Base-by-base conservation (phyloP, 1,140 invertebrate genomes). In the Leptopilina boulardi region DNA sequence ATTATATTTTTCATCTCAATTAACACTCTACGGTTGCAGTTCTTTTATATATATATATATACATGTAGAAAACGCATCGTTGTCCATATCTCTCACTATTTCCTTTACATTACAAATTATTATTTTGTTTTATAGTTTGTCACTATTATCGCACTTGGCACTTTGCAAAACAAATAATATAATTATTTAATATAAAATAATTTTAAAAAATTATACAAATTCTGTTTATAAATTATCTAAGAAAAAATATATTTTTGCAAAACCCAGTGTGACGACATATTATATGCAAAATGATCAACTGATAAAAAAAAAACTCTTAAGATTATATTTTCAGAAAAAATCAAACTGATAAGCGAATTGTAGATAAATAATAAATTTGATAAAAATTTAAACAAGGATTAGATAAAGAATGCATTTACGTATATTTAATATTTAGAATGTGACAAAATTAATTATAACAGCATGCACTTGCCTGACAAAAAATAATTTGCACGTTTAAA, bases 11-110 rank as follows among this genome's bases (percentile, higher is more conserved):
- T n/a, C 15, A 66, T n/a, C 59, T 66, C 71, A 71, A 75, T 70
- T 83, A 87, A 87, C 82, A 80, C 82, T 79, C 77, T 81, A 73
- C 82, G 83, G 81, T 86, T 86, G 79, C 85, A 86, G 82, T 87
- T 18, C 18, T 51, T 6, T 47, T 82, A 38, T 38, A 38, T 6
- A 38, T 38, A 9, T 38, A 6, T 38, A 38, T 38, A 38, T 38
- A 30, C 5, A 30, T 84, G 84, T 82, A 79, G 79, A 84, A 81
- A 82, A 75, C 77, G 47, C 76, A 44, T 21, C 76, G 79, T 66
- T 80, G 13, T 51, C 47, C 11, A 6, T 56, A 10, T 66, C 13
- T 59, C 54, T 59, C 59, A 66, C 59, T 0, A 34, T 66, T n/a
- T 23, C 34, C 34, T 66, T n/a, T 23, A n/a, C n/a, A n/a, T 66